A percentile compares a stretch with the other conserved stretches of the same genome.
Evolutionary conservation across 2,797 vertebrate genomes (phyloP).

Genomic region (Microctenopoma stevenorrisi): DNA sequence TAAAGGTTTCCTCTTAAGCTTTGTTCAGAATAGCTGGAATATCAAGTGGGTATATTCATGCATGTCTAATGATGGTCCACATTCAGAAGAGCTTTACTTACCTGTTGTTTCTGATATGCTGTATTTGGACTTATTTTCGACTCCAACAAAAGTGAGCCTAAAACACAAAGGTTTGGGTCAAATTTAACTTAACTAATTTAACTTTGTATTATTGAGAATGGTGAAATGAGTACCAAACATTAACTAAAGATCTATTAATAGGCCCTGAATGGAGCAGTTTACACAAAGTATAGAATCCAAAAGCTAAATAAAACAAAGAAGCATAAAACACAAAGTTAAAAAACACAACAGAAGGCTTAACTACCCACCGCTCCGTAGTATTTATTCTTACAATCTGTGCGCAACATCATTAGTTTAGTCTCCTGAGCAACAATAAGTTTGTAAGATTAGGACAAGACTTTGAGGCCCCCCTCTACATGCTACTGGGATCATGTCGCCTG

Average conservation of each 20-base stretch:
- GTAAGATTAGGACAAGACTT: constrained; percentile 41
- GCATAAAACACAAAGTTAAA: background rate
- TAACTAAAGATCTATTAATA: background rate
- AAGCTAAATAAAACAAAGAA: background rate
- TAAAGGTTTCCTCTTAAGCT: background rate
- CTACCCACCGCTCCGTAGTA: fast-evolving
- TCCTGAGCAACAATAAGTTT: constrained; percentile 35
- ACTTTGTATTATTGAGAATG: background rate
- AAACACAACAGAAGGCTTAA: background rate
- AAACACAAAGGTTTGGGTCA: constrained; percentile 63
- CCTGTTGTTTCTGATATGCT: constrained; percentile 99
- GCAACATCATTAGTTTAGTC: background rate
- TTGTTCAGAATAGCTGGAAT: no score
- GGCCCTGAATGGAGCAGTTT: background rate
- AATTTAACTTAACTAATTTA: background rate
- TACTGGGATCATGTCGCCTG: constrained; percentile 41
- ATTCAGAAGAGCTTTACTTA: constrained; percentile 70
- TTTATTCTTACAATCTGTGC: fast-evolving
- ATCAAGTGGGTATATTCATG: no score
- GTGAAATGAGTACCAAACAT: background rate
- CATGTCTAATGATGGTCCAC: background rate
- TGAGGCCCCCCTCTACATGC: constrained; percentile 54
- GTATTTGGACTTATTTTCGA: constrained; percentile 99
- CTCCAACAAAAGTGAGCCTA: constrained; percentile 96
- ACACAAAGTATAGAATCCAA: background rate